These are phyloP conservation scores for Lordiphosa mommai DNA, from an alignment of 1,140 invertebrate genomes.

Conservation along the genomic window DNA sequence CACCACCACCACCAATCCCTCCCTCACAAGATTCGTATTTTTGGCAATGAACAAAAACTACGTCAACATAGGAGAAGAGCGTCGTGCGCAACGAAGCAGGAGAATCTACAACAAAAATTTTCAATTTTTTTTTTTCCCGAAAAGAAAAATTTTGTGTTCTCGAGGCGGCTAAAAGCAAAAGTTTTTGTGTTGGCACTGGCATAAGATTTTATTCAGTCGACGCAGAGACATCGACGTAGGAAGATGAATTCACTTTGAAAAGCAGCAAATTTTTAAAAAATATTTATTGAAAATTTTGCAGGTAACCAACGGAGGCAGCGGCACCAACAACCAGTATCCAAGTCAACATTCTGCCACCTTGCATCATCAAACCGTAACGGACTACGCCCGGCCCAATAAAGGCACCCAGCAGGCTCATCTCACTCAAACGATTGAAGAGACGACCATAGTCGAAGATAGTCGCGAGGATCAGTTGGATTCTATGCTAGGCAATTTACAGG, in stretches of 20 bases:
- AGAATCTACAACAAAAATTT: slow-evolving; percentile 42
- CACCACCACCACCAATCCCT: background rate
- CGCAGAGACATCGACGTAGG: slow-evolving; percentile 65
- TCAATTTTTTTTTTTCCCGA: slow-evolving; percentile 35
- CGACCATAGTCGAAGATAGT: slow-evolving; percentile 71
- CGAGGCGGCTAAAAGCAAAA: slow-evolving; percentile 66
- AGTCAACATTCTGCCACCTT: slow-evolving; percentile 43
- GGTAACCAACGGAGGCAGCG: slow-evolving; percentile 80
- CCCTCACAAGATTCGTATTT: slow-evolving; percentile 42
- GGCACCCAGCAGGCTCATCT: slow-evolving; percentile 80
- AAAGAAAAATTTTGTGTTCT: slow-evolving; percentile 14
- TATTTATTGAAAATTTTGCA: slow-evolving; percentile 46
- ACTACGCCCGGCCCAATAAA: slow-evolving; percentile 88
- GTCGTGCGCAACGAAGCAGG: slow-evolving; percentile 67
- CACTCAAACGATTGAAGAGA: slow-evolving; percentile 80
- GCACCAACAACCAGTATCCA: slow-evolving; percentile 18
- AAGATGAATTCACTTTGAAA: slow-evolving; percentile 9
- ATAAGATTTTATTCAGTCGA: slow-evolving; percentile 79
- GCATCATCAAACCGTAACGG: slow-evolving; percentile 83
- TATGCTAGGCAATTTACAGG: slow-evolving; percentile 89
- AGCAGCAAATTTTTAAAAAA: slow-evolving; percentile 4
- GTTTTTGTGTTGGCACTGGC: slow-evolving; percentile 65
- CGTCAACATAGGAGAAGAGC: slow-evolving; percentile 72
- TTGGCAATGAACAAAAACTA: slow-evolving; percentile 77
- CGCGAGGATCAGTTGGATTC: slow-evolving; percentile 89